Base-by-base conservation (phyloP, 2,888 invertebrate species). In the Himalopsyche kuldschensis region DNA sequence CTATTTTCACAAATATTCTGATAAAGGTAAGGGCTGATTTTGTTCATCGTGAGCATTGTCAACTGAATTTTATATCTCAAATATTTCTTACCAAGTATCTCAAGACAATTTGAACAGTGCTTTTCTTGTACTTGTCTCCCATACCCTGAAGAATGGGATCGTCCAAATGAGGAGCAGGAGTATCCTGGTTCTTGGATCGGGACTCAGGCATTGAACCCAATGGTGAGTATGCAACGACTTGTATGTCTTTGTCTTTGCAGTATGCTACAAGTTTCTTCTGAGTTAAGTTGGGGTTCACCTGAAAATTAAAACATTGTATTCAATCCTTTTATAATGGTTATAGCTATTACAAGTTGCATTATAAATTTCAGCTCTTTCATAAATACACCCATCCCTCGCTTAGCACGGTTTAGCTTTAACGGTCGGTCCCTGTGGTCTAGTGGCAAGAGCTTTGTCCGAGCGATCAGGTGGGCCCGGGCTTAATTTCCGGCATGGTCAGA, bases 171-270 rank as follows among this genome's bases (percentile, higher is more conserved):
- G 94, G 93, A 11, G 90, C 89, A 0, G 93, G 92, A 4, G 92
- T 90, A 0, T 88, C 87, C 31, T 79, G 69, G 6, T 90, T 89
- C 75, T 89, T 90, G 0, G 93, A 93, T 46, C 93, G 92, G 17
- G 15, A 85, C 79, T 88, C 88, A 87, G 91, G 89, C 69, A 91
- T 87, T 0, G 91, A 90, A 2, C 96, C 96, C 83, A 97, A 91
- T 0, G 96, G 96, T 63, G 95, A 94, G 89, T 95, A 97, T 0
- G 91, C 96, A 88, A 92, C 94, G 86, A 97, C 89, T 0, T 91
- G 89, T 75, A 97, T 94, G 78, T 90, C 91, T 46, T 93, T 91
- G 5, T 92, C 88, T 80, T 93, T 92, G 89, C 97, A 95, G 88
- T 94, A 96, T 1, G 94, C 89, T 0, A 94, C 93, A 30, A 97